These are phyloP conservation scores for Forbesichthys agassizii DNA, from an alignment of 2,113 vertebrate species.

Conservation along the genomic window DNA sequence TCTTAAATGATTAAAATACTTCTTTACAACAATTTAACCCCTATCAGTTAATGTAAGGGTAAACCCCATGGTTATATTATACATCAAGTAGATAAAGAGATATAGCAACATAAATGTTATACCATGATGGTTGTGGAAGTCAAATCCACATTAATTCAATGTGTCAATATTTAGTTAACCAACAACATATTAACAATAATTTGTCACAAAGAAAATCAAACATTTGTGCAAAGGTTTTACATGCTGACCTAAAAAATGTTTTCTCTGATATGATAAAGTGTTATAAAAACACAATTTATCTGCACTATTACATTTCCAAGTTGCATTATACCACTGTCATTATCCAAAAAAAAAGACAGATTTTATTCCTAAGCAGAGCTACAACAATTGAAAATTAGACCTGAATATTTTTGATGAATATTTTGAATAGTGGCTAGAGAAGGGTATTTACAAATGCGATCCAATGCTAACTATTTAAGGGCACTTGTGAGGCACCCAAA, in stretches of 20 bases:
- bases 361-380: constrained; percentile 6
- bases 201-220: not conserved
- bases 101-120: not conserved
- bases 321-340: not conserved
- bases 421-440: not conserved
- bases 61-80: constrained; percentile 1
- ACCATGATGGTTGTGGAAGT: not conserved
- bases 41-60: constrained; percentile 14
- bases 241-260: constrained; percentile 27
- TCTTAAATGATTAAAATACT: constrained; percentile 32
- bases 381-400: constrained; percentile 10
- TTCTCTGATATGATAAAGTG: constrained; percentile 12
- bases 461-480: constrained; percentile 33
- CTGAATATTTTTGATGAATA: constrained; percentile 18
- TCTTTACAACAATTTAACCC: constrained; percentile 18
- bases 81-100: not conserved
- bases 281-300: constrained; percentile 8
- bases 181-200: constrained; percentile 2
- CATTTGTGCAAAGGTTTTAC: constrained; percentile 36
- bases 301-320: not conserved
- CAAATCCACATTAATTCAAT: not conserved
- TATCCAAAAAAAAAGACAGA: not conserved
- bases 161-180: no score
- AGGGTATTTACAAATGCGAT: not conserved
- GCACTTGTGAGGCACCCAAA: constrained; percentile 33